Evolutionary conservation across 2,113 vertebrate genomes (phyloP).

Genomic region (Hippocampus abdominalis): DNA sequence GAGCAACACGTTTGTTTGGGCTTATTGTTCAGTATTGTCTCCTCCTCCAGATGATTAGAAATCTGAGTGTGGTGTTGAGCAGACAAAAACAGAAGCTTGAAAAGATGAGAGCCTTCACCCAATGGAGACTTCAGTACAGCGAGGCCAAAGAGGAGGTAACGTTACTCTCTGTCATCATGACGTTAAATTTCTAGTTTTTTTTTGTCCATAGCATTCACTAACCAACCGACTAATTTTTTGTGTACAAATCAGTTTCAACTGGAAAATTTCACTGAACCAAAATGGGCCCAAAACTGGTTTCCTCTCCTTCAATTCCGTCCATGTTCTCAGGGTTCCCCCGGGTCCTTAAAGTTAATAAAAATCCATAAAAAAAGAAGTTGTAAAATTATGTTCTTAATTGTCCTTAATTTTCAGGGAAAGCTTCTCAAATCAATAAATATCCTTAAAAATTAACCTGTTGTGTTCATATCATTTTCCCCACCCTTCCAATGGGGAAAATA

Average conservation of each 20-base stretch:
- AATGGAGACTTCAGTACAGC: slow-evolving; percentile 82
- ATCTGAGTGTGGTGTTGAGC: slow-evolving; percentile 81
- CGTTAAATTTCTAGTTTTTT: not conserved
- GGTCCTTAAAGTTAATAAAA: too few relatives aligned
- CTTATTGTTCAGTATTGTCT: slow-evolving; percentile 2
- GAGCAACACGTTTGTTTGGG: not conserved
- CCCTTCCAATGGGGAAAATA: too few relatives aligned
- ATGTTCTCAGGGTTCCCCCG: too few relatives aligned
- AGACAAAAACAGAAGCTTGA: slow-evolving; percentile 85
- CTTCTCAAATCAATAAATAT: too few relatives aligned
- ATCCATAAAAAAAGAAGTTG: too few relatives aligned
- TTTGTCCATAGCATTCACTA: not conserved
- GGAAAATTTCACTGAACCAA: not conserved
- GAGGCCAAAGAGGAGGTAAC: slow-evolving; percentile 83
- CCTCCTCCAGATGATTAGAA: slow-evolving; percentile 80
- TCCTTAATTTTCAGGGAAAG: too few relatives aligned
- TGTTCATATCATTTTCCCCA: too few relatives aligned
- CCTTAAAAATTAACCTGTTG: too few relatives aligned
- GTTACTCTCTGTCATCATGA: not conserved
- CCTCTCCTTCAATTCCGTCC: not conserved
- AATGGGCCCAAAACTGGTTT: not conserved
- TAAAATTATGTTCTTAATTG: too few relatives aligned
- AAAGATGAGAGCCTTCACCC: slow-evolving; percentile 82
- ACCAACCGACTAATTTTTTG: not conserved
- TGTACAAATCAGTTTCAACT: not conserved